phyloP scores from a whole-genome alignment of 2,797 vertebrate genomes.

The Potorous gilbertii region DNA sequence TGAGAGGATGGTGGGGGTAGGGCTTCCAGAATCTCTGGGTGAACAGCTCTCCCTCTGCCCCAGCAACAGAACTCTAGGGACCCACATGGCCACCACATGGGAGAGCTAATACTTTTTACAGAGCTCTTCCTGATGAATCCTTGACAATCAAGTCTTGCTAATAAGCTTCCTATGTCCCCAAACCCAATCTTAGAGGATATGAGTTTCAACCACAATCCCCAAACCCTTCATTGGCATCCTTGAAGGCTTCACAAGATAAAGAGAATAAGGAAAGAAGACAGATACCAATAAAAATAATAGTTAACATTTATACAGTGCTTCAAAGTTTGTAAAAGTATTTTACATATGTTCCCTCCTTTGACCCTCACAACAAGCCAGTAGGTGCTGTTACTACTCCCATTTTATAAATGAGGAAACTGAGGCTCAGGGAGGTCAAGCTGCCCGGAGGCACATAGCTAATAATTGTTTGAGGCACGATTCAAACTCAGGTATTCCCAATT shows the following conservation, averaged over 20 bases:
- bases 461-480: not conserved
- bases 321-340: not conserved
- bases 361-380: not conserved
- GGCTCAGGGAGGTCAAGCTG: not conserved
- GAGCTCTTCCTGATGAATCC: constrained; percentile 34
- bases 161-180: not conserved
- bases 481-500: not conserved
- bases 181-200: not conserved
- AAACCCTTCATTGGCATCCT: not conserved
- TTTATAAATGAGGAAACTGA: not conserved
- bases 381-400: not conserved
- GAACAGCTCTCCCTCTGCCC: not conserved
- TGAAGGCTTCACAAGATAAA: not conserved
- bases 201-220: not conserved
- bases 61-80: not conserved
- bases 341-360: not conserved
- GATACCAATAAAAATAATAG: not conserved
- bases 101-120: not conserved
- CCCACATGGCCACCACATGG: constrained; percentile 80
- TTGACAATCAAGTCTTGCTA: constrained; percentile 45
- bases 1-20: not conserved
- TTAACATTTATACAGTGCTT: not conserved
- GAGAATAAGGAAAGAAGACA: not conserved
- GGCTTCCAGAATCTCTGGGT: not conserved
- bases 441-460: not conserved